phyloP scores from a whole-genome alignment of 1,140 invertebrate species.

The Parapsyche elsis region DNA sequence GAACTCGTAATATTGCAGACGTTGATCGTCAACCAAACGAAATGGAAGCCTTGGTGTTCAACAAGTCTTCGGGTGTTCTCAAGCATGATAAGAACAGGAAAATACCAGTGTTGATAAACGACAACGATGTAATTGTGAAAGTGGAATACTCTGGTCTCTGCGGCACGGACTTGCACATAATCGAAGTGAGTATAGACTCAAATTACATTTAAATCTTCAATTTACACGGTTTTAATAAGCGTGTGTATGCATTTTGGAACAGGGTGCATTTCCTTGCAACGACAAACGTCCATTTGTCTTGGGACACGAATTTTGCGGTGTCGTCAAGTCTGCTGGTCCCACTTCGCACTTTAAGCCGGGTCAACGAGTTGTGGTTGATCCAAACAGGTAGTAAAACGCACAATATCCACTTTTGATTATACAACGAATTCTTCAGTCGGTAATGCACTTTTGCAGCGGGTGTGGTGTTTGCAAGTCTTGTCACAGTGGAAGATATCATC shows the following conservation, averaged over 20 bases:
- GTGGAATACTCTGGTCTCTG: slow-evolving; percentile 79
- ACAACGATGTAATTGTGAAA: slow-evolving; percentile 72
- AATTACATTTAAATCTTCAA: not conserved
- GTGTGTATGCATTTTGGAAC: slow-evolving; percentile 53
- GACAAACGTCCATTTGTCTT: slow-evolving; percentile 68
- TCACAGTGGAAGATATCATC: slow-evolving; percentile 71
- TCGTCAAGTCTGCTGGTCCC: slow-evolving; percentile 69
- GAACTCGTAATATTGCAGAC: not conserved
- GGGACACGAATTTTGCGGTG: slow-evolving; percentile 79
- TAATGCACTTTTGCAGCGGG: slow-evolving; percentile 62
- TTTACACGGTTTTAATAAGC: not conserved
- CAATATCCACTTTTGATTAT: not conserved
- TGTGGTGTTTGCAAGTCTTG: slow-evolving; percentile 73
- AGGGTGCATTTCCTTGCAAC: slow-evolving; percentile 74
- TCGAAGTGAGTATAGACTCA: slow-evolving; percentile 67
- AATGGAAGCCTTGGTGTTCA: slow-evolving; percentile 74
- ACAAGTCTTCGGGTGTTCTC: slow-evolving; percentile 64
- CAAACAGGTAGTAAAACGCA: slow-evolving; percentile 68
- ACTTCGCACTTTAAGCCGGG: slow-evolving; percentile 71
- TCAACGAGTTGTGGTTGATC: slow-evolving; percentile 75
- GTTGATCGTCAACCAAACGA: slow-evolving; percentile 35
- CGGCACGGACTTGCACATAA: slow-evolving; percentile 84
- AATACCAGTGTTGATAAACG: slow-evolving; percentile 65
- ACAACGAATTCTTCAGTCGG: not conserved
- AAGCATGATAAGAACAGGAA: slow-evolving; percentile 64